These are phyloP conservation scores for Enteromius treurensis DNA, from an alignment of 2,797 vertebrate species.

Conservation along the genomic window DNA sequence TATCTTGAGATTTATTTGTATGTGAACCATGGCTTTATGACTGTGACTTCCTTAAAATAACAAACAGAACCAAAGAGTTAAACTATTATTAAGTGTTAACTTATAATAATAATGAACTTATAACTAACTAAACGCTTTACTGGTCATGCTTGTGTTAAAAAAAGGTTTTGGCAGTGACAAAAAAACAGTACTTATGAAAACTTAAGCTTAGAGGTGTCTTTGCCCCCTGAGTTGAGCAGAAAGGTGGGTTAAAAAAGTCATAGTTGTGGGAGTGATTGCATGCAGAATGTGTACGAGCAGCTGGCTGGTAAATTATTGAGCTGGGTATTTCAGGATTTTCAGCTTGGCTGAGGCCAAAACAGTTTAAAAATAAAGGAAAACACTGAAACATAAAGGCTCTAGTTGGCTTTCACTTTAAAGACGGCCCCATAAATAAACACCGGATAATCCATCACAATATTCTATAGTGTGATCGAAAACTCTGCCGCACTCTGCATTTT, in stretches of 20 bases:
- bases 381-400: slow-evolving; percentile 39
- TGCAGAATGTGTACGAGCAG: slow-evolving; percentile 58
- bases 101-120: too few species aligned
- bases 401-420: slow-evolving; percentile 41
- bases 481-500: slow-evolving; percentile 31
- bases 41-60: not conserved
- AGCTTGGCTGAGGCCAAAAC: slow-evolving; percentile 50
- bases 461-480: slow-evolving; percentile 24
- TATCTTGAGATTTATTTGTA: not conserved
- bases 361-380: slow-evolving; percentile 48
- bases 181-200: slow-evolving; percentile 40
- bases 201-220: slow-evolving; percentile 33
- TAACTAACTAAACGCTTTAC: slow-evolving; percentile 11
- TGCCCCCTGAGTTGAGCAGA: slow-evolving; percentile 37
- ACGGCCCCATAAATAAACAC: slow-evolving; percentile 37
- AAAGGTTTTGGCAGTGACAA: slow-evolving; percentile 38
- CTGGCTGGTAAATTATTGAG: slow-evolving; percentile 60
- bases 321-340: slow-evolving; percentile 55
- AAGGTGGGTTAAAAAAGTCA: slow-evolving; percentile 54
- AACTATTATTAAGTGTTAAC: not conserved
- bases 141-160: slow-evolving; percentile 33
- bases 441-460: slow-evolving; percentile 42
- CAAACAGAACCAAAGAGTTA: not conserved
- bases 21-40: not conserved
- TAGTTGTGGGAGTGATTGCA: slow-evolving; percentile 48